Conservation (phyloP, 2,888 invertebrate species). For the Cryptus armator region DNA sequence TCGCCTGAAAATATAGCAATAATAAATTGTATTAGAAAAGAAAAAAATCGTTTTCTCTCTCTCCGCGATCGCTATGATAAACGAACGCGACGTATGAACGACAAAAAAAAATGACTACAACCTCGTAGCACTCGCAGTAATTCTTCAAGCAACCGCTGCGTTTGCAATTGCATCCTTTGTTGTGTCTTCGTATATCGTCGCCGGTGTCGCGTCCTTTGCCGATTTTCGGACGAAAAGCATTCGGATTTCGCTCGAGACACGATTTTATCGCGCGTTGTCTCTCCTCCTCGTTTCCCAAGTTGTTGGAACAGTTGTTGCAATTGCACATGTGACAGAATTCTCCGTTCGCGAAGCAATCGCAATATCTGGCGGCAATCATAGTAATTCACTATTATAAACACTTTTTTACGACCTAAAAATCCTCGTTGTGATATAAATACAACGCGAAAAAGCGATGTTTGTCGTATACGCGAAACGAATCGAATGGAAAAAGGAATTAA, state of each 20-base stretch:
- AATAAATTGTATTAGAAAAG: conserved; percentile 50
- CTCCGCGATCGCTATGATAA: not conserved
- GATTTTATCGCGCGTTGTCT: conserved; percentile 97
- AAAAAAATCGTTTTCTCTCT: not conserved
- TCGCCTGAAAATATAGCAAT: conserved; percentile 89
- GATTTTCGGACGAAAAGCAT: conserved; percentile 99
- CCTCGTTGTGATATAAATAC: not conserved
- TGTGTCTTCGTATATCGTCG: conserved; percentile 93
- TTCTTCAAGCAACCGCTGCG: conserved; percentile 99
- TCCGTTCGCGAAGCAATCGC: conserved; percentile 99
- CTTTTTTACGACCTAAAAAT: not conserved
- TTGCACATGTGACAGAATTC: conserved; percentile 99
- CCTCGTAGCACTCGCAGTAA: conserved; percentile 99
- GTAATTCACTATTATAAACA: conserved; percentile 29
- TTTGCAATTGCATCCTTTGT: conserved; percentile 99
- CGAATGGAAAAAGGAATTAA: not conserved
- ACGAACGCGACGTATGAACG: too few species aligned
- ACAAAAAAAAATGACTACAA: conserved; percentile 78
- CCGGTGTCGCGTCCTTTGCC: conserved; percentile 92
- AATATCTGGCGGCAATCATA: conserved; percentile 88
- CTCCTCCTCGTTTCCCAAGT: conserved; percentile 97
- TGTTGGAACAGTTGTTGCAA: conserved; percentile 98
- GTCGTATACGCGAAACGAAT: not conserved
- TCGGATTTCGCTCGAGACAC: conserved; percentile 98
- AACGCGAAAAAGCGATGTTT: conserved; percentile 2